A percentile compares a stretch with the other conserved stretches of the same genome.
phyloP scores from a whole-genome alignment of 2,888 invertebrate genomes.

The Zaprionus obscuricornis region DNA sequence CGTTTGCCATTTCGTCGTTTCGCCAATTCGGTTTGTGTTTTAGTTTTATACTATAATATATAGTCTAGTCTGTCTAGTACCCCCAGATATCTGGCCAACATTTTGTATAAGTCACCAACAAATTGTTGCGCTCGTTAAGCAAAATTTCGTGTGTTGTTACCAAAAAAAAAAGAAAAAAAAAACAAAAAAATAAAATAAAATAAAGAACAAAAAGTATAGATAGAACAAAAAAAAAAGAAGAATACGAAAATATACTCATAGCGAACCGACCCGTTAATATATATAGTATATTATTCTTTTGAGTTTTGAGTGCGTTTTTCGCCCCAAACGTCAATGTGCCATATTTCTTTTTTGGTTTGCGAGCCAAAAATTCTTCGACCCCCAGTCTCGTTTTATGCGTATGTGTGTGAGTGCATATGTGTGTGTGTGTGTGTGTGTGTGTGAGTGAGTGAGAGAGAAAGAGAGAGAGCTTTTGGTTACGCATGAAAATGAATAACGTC shows the following conservation, averaged over 20 bases:
- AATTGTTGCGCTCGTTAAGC: background rate
- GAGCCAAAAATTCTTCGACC: slow-evolving; percentile 59
- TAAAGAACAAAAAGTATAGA: background rate
- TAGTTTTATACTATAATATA: no score
- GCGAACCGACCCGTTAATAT: no score
- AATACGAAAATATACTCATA: no score
- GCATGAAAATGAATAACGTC: slow-evolving; percentile 56
- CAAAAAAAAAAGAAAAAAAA: no score
- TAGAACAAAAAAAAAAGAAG: slow-evolving; percentile 1
- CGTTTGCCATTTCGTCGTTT: slow-evolving; percentile 39
- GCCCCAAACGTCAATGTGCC: slow-evolving; percentile 50
- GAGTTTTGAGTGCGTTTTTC: slow-evolving; percentile 23
- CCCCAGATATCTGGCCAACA: slow-evolving; percentile 23
- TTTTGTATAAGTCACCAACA: slow-evolving; percentile 24
- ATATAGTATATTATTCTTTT: no score
- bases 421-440: slow-evolving; percentile 7
- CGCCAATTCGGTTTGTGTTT: slow-evolving; percentile 12
- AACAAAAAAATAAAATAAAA: slow-evolving; percentile 7
- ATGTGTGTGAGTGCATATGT: slow-evolving; percentile 14
- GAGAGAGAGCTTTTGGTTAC: slow-evolving; percentile 44
- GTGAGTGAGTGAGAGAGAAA: slow-evolving; percentile 23
- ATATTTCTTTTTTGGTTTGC: slow-evolving; percentile 53
- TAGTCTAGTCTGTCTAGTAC: slow-evolving; percentile 8
- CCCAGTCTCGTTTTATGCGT: slow-evolving; percentile 38
- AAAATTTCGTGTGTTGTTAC: no score